phyloP scores from a whole-genome alignment of 1,140 invertebrate genomes.

The Brachystomella parvula region DNA sequence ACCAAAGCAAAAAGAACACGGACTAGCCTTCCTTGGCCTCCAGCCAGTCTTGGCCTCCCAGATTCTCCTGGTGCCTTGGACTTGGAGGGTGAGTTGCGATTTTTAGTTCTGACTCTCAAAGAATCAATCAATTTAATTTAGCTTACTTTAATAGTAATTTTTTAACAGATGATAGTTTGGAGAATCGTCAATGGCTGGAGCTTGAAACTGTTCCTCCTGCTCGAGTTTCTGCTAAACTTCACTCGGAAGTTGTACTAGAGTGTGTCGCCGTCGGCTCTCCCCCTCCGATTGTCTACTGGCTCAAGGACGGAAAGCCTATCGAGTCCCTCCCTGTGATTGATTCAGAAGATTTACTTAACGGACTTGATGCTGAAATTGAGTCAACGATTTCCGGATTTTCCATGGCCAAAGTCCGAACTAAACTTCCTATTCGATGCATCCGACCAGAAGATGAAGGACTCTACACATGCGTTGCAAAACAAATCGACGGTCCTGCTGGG shows the following conservation, averaged over 20 bases:
- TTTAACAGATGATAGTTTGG: slow-evolving; percentile 19
- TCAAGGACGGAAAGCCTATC: slow-evolving; percentile 44
- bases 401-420: slow-evolving; percentile 54
- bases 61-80: too few relatives aligned
- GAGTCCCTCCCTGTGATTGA: slow-evolving; percentile 11
- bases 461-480: slow-evolving; percentile 64
- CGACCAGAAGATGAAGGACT: slow-evolving; percentile 51
- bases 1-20: too few relatives aligned
- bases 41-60: too few relatives aligned
- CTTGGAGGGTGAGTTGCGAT: too few relatives aligned
- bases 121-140: too few relatives aligned
- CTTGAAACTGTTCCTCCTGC: slow-evolving; percentile 29
- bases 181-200: slow-evolving; percentile 30
- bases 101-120: too few relatives aligned
- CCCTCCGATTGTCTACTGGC: slow-evolving; percentile 49
- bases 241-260: slow-evolving; percentile 41
- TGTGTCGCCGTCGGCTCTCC: slow-evolving; percentile 48
- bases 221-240: slow-evolving; percentile 22
- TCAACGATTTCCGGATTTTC: slow-evolving; percentile 7
- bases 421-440: slow-evolving; percentile 57
- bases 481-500: slow-evolving; percentile 43
- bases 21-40: too few relatives aligned
- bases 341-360: slow-evolving; percentile 18
- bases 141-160: too few relatives aligned
- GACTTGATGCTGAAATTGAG: background rate